Base-by-base conservation (phyloP, 2,797 vertebrate genomes). In the Ambastaia sidthimunki region DNA sequence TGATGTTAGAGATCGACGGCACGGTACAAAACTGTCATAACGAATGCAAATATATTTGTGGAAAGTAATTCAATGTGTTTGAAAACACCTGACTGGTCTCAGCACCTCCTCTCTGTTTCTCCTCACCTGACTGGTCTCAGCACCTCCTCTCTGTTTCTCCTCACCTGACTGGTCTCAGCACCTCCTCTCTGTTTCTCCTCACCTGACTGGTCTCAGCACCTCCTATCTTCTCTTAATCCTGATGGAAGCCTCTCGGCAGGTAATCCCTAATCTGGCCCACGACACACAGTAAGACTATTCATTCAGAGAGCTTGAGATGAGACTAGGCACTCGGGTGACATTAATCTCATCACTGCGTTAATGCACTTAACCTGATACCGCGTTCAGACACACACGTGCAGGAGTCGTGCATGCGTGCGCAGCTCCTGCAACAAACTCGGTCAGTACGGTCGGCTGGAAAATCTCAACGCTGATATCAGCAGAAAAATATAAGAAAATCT, bases 211-310 rank as follows among this genome's bases (percentile, higher is more conserved):
- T 90, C 89, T 89, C 84, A 81, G 82, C 85, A 28, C 86, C 83
- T 76, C 88, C 88, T 87, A 31, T 63, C 50, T 48, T 90, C 90
- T 73, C 80, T 90, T 93, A 93, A 93, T 91, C 91, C 89, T 89
- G 86, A 91, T 81, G 90, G 92, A 92, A 90, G 85, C 80, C 68
- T 88, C 88, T 89, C 87, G 90, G 89, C 90, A 82, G 90, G 57
- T 83, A 86, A 91, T 88, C 91, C 87, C 79, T 93, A 93, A 94
- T 91, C 92, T 91, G 57, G 84, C 82, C 85, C 88, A 88, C 88
- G 92, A 94, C 91, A 93, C 92, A 91, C 91, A 90, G 91, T 91
- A 91, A 92, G 86, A 92, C 92, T 91, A 93, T 93, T 94, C 91
- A 93, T 90, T 90, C 89, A 87, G 90, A 90, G 90, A 86, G 84